Percentiles rank a stretch among this genome's conserved stretches.
These are phyloP conservation scores for Catajapyx aquilonaris DNA, from an alignment of 1,140 invertebrate species.

Conservation along the genomic window DNA sequence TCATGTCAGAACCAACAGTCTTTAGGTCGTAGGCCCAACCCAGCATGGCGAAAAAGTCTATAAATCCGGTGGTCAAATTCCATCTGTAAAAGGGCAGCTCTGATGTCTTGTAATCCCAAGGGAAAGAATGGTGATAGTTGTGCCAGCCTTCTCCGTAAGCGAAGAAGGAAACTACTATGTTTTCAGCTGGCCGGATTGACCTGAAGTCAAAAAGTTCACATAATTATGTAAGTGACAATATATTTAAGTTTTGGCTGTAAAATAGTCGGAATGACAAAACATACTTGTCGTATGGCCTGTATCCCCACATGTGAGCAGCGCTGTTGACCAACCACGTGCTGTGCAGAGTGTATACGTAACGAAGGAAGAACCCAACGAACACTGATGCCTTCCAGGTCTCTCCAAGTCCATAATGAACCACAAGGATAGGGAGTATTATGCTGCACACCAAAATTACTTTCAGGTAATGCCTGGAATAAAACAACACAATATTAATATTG, in stretches of 20 bases:
- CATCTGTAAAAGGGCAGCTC: too few relatives aligned
- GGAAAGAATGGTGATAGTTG: too few relatives aligned
- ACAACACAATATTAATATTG: too few relatives aligned
- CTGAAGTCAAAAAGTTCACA: too few relatives aligned
- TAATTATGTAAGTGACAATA: too few relatives aligned
- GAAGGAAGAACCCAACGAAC: background rate
- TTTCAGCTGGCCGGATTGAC: too few relatives aligned
- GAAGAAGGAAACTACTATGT: too few relatives aligned
- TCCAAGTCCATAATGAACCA: background rate
- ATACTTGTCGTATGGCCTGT: conserved; percentile 31
- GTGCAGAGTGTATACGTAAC: background rate
- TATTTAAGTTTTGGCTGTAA: too few relatives aligned
- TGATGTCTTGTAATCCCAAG: too few relatives aligned
- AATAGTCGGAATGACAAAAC: too few relatives aligned
- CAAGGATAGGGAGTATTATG: background rate
- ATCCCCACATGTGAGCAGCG: conserved; percentile 32
- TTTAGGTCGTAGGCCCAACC: conserved; percentile 57
- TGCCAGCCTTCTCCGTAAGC: too few relatives aligned
- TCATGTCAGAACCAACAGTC: conserved; percentile 31
- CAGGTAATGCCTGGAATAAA: background rate
- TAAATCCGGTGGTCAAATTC: conserved; percentile 59
- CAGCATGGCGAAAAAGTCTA: conserved; percentile 52
- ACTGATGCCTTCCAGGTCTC: background rate
- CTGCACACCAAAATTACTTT: background rate
- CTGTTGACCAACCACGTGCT: conserved; percentile 23